phyloP scores from a whole-genome alignment of 92 coral and sea anemone genomes.

The Ricordea florida region DNA sequence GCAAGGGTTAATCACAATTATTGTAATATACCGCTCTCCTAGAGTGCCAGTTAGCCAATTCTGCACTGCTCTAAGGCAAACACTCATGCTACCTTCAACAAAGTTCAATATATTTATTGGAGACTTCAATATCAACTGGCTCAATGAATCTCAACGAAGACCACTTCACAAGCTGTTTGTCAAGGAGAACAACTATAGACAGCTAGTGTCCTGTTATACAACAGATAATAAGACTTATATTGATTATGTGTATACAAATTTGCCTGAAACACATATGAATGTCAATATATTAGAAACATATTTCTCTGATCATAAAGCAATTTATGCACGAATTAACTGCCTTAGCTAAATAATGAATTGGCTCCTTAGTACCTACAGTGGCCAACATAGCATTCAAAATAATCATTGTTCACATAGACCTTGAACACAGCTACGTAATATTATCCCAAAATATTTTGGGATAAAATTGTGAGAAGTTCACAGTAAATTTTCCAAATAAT shows the following conservation, averaged over 20 bases:
- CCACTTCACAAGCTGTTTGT: conserved; percentile 14
- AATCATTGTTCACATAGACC: too few relatives aligned
- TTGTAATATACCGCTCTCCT: conserved; percentile 39
- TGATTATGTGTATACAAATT: conserved; percentile 53
- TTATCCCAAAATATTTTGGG: too few relatives aligned
- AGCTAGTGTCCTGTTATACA: conserved; percentile 37
- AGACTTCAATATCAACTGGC: conserved; percentile 27
- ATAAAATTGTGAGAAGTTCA: too few relatives aligned
- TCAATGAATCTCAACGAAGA: conserved; percentile 14
- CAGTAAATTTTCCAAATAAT: too few relatives aligned
- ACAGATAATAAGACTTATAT: conserved; percentile 47
- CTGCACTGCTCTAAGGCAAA: conserved; percentile 7
- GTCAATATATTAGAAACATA: conserved; percentile 44
- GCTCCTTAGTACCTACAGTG: conserved; percentile 1
- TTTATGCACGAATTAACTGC: conserved; percentile 47
- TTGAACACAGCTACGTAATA: too few relatives aligned
- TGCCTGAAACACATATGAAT: conserved; percentile 37
- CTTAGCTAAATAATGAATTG: conserved; percentile 21
- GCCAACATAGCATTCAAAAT: conserved; percentile 15
- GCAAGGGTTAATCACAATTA: conserved; percentile 28
- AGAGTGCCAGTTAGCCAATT: conserved; percentile 29
- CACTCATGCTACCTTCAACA: neutral
- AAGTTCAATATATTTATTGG: conserved; percentile 13
- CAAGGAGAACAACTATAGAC: conserved; percentile 15
- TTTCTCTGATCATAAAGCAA: conserved; percentile 56